Conservation (phyloP, 2,888 invertebrate species). For the Aleiodes alternator region DNA sequence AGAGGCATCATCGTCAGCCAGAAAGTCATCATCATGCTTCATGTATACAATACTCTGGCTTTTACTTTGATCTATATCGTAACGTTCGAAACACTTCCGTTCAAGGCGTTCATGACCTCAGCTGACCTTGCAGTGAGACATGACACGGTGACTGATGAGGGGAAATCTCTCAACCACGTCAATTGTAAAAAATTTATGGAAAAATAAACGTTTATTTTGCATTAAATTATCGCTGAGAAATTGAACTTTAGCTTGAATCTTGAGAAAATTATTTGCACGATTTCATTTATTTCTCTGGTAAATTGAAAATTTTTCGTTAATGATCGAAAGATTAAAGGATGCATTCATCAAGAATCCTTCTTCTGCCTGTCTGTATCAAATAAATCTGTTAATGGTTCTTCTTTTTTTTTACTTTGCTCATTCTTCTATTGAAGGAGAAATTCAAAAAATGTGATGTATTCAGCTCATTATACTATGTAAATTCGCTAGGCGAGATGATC, state of each 20-base stretch:
- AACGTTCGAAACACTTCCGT: conserved; percentile 28
- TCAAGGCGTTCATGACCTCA: conserved; percentile 7
- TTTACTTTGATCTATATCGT: conserved; percentile 34
- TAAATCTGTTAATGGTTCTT: no score
- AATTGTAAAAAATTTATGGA: conserved; percentile 2
- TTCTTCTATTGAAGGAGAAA: not conserved
- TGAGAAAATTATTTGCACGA: not conserved
- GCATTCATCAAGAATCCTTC: no score
- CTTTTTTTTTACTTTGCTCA: no score
- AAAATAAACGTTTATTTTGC: conserved; percentile 18
- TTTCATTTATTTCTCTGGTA: no score
- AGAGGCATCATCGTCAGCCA: not conserved
- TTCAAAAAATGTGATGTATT: conserved; percentile 4
- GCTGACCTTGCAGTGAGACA: not conserved
- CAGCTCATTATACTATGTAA: conserved; percentile 42
- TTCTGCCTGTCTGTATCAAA: no score
- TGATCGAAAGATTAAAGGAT: no score
- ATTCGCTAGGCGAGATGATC: conserved; percentile 36
- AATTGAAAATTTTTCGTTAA: no score
- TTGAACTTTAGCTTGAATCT: not conserved
- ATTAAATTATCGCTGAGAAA: not conserved
- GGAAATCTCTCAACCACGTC: conserved; percentile 21
- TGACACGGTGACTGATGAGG: conserved; percentile 39
- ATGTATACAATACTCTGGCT: conserved; percentile 22
- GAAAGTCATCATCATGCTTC: conserved; percentile 12